phyloP scores from a whole-genome alignment of 2,888 invertebrate species.

The Epicampocera succincta region DNA sequence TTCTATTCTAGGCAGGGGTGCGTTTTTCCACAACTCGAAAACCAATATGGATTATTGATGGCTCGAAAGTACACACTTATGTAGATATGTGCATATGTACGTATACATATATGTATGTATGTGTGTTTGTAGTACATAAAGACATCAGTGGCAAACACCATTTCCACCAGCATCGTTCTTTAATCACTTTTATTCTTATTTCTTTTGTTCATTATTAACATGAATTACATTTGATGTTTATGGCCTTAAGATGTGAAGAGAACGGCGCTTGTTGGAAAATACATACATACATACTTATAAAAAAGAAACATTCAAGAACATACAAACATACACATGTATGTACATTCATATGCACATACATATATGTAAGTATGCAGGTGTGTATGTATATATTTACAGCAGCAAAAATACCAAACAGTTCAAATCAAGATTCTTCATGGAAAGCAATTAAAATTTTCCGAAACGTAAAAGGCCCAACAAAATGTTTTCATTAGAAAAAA shows the following conservation, averaged over 20 bases:
- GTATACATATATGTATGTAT: neutral
- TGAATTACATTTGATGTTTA: conserved; percentile 56
- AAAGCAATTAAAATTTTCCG: conserved; percentile 58
- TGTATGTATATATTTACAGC: neutral
- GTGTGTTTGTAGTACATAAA: neutral
- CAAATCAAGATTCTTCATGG: conserved; percentile 36
- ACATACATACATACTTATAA: neutral
- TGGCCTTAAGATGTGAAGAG: conserved; percentile 36
- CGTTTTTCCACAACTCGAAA: conserved; percentile 6
- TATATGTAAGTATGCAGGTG: neutral
- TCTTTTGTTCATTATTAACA: conserved; percentile 31
- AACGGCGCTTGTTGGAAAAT: conserved; percentile 60
- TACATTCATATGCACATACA: neutral
- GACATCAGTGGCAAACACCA: conserved; percentile 7
- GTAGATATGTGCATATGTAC: neutral
- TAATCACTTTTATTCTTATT: neutral
- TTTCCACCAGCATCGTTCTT: conserved; percentile 6
- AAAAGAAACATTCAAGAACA: neutral
- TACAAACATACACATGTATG: neutral
- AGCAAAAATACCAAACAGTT: conserved; percentile 42
- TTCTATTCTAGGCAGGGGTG: conserved; percentile 36
- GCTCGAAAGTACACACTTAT: conserved; percentile 39
- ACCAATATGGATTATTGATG: conserved; percentile 12
- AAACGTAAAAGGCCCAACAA: conserved; percentile 29
- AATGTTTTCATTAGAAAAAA: conserved; percentile 41